Evolutionary conservation across 2,888 invertebrate genomes (phyloP).

Genomic region (Drosophila borborema): DNA sequence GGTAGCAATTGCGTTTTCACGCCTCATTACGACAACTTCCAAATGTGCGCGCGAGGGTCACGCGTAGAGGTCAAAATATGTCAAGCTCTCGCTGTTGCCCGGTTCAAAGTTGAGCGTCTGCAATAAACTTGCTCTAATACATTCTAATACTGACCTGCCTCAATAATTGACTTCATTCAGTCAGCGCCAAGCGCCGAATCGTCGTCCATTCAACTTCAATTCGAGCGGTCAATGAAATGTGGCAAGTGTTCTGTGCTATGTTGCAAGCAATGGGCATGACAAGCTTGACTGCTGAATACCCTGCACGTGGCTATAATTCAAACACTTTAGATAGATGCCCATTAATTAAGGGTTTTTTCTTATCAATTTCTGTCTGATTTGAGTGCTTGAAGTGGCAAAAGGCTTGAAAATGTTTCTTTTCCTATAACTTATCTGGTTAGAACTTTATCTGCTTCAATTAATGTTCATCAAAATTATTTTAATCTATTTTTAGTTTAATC

Average conservation of each 20-base stretch:
- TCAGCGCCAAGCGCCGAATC: background rate
- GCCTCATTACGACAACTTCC: slow-evolving; percentile 32
- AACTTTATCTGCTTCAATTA: too few species aligned
- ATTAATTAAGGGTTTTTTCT: background rate
- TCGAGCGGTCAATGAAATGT: slow-evolving; percentile 14
- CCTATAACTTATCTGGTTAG: too few species aligned
- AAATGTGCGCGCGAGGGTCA: slow-evolving; percentile 38
- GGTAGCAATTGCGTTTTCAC: slow-evolving; percentile 25
- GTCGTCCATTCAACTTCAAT: slow-evolving; percentile 36
- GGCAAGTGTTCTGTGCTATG: slow-evolving; percentile 9
- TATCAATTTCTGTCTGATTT: background rate
- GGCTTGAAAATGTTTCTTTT: too few species aligned
- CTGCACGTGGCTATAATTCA: background rate
- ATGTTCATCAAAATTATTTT: too few species aligned
- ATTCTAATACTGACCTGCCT: slow-evolving; percentile 51
- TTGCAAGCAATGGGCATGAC: background rate
- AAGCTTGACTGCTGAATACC: background rate
- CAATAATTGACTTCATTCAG: slow-evolving; percentile 28
- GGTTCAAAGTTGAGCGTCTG: slow-evolving; percentile 67
- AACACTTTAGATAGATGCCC: background rate
- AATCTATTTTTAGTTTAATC: too few species aligned
- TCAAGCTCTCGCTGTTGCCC: background rate
- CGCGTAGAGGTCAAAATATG: slow-evolving; percentile 45
- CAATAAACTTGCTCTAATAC: slow-evolving; percentile 37
- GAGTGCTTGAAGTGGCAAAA: too few species aligned